A percentile compares a stretch with the other conserved stretches of the same genome.
phyloP scores from a whole-genome alignment of 2,113 vertebrate species.

The Mellivora capensis region DNA sequence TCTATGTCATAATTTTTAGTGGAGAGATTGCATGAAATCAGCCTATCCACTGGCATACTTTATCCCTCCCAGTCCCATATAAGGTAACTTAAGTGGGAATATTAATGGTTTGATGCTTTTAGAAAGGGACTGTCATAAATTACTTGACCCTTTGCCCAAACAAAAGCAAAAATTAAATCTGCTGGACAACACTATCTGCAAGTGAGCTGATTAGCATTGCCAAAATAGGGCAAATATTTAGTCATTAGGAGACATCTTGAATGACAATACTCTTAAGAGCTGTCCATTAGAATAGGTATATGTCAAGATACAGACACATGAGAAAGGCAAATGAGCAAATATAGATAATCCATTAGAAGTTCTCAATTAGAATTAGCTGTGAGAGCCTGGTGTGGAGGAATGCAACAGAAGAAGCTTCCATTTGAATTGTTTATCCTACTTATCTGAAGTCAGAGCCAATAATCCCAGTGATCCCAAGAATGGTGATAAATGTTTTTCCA shows the following conservation, averaged over 20 bases:
- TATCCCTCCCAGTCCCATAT: neutral
- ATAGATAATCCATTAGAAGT: neutral
- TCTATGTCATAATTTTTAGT: neutral
- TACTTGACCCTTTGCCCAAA: neutral
- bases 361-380: neutral
- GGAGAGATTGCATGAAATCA: neutral
- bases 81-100: neutral
- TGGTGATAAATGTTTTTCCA: constrained; percentile 23
- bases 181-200: neutral
- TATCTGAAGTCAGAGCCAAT: constrained; percentile 17
- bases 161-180: constrained; percentile 14
- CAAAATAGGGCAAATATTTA: neutral
- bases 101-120: neutral
- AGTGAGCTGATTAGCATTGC: neutral
- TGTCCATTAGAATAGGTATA: neutral
- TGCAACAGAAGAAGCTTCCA: neutral
- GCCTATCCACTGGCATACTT: neutral
- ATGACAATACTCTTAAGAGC: neutral
- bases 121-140: neutral
- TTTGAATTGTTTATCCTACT: neutral
- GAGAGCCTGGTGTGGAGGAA: neutral
- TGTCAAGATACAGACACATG: neutral
- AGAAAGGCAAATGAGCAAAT: neutral
- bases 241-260: neutral
- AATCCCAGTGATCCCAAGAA: constrained; percentile 43